Evolutionary conservation across 2,797 vertebrate genomes (phyloP).

Genomic region (Meriones psammophilus): DNA sequence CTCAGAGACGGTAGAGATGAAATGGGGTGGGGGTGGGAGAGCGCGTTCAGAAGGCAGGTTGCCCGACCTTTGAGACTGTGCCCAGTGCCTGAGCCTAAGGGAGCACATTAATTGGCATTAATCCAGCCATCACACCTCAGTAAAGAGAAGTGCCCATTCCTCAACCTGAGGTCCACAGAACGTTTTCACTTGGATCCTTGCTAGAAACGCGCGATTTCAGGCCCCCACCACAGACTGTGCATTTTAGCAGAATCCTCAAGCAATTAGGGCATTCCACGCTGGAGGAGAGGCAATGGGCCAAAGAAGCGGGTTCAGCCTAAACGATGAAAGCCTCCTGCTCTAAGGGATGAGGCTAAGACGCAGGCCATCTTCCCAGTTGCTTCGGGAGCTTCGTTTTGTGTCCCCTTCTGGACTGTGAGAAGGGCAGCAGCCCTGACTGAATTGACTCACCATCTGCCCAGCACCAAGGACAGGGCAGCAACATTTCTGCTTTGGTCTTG

Average conservation of each 20-base stretch:
- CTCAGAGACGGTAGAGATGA: conserved; percentile 7
- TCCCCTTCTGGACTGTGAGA: not conserved
- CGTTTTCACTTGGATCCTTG: not conserved
- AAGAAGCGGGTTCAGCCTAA: not conserved
- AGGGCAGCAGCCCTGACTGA: not conserved
- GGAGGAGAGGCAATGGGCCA: not conserved
- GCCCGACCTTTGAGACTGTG: conserved; percentile 2
- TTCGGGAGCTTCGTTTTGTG: too few relatives aligned
- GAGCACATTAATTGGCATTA: not conserved
- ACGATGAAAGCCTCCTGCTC: not conserved
- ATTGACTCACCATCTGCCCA: conserved; percentile 18
- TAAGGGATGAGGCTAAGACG: not conserved
- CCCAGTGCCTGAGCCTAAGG: conserved; percentile 1
- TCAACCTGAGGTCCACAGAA: not conserved
- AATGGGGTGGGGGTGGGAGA: not conserved
- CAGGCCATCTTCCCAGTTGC: not conserved
- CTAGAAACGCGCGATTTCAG: conserved; percentile 40
- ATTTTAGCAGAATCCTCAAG: not conserved
- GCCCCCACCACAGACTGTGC: not conserved
- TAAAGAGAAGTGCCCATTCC: not conserved
- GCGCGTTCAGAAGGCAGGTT: not conserved
- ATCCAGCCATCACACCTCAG: not conserved
- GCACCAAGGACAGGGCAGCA: conserved; percentile 76
- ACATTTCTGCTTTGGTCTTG: not conserved
- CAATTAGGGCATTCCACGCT: not conserved